Conservation (phyloP, 2,797 vertebrate species). For the Onychomys torridus region DNA sequence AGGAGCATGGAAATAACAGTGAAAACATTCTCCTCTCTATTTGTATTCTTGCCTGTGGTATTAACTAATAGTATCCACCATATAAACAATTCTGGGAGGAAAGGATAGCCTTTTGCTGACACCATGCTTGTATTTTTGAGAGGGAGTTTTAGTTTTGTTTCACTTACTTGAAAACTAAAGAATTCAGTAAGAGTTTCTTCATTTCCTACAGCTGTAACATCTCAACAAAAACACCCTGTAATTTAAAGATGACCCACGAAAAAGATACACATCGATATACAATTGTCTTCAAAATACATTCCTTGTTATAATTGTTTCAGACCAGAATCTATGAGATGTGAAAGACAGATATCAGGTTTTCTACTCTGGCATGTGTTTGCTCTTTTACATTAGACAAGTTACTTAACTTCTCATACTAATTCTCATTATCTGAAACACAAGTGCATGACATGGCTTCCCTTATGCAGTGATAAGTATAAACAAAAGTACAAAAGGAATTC, state of each 20-base stretch:
- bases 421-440: slow-evolving; percentile 10
- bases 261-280: neutral
- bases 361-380: neutral
- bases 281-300: neutral
- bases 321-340: neutral
- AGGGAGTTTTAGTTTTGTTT: neutral
- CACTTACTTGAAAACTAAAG: neutral
- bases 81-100: neutral
- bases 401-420: neutral
- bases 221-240: neutral
- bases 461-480: neutral
- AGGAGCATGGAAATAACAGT: slow-evolving; percentile 5
- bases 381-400: neutral
- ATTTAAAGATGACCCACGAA: neutral
- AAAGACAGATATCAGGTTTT: slow-evolving; percentile 7
- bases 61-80: neutral
- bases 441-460: neutral
- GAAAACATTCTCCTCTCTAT: neutral
- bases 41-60: neutral
- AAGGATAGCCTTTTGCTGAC: neutral
- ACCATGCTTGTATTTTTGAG: neutral
- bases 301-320: neutral
- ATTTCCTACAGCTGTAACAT: slow-evolving; percentile 2
- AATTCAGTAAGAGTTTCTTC: neutral
- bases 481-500: neutral